Percentiles rank a stretch among this genome's conserved stretches.
Evolutionary conservation across 2,888 invertebrate species (phyloP).

Genomic region (Mythimna lalbum): DNA sequence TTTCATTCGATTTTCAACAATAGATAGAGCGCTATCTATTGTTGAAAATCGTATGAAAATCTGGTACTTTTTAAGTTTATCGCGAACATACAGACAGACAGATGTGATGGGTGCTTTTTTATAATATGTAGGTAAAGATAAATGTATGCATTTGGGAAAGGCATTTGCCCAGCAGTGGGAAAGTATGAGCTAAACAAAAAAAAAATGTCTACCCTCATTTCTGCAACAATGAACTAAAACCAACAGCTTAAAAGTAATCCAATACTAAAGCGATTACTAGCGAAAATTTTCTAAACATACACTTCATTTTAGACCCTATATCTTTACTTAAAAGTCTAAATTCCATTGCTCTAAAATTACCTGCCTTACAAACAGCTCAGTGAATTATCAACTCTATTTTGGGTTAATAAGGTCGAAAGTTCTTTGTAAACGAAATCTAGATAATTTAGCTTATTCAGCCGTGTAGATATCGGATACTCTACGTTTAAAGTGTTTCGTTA

Average conservation of each 20-base stretch:
- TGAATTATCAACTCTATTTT: background rate
- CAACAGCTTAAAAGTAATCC: constrained; percentile 40
- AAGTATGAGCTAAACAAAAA: too few relatives aligned
- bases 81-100: too few relatives aligned
- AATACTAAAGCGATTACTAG: constrained; percentile 43
- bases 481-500: constrained; percentile 46
- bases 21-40: too few relatives aligned
- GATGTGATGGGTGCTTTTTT: too few relatives aligned
- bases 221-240: constrained; percentile 38
- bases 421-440: background rate
- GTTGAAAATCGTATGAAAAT: too few relatives aligned
- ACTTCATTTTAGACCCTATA: constrained; percentile 8
- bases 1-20: too few relatives aligned
- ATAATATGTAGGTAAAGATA: too few relatives aligned
- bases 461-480: constrained; percentile 48
- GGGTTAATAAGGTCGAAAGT: constrained; percentile 13
- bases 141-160: too few relatives aligned
- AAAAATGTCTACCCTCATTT: constrained; percentile 26
- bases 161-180: too few relatives aligned
- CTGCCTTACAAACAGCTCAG: background rate
- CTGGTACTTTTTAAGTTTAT: too few relatives aligned
- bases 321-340: background rate
- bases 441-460: constrained; percentile 28
- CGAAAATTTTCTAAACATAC: constrained; percentile 11
- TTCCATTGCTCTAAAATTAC: background rate